A percentile compares a stretch with the other conserved stretches of the same genome.
phyloP scores from a whole-genome alignment of 2,797 vertebrate genomes.

The Cygnus olor region DNA sequence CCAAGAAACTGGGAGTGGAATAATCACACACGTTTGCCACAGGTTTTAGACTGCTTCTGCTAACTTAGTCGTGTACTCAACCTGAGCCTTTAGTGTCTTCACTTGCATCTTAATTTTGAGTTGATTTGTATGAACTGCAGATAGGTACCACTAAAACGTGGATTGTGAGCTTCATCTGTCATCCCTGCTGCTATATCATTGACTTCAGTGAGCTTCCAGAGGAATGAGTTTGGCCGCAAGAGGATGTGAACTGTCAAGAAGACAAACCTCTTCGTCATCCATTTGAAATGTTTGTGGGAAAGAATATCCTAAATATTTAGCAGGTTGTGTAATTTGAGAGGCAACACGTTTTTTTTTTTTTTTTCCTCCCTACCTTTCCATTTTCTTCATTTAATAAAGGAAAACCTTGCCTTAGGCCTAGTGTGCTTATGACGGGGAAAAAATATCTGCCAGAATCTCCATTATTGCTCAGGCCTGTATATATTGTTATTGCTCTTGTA shows the following conservation, averaged over 20 bases:
- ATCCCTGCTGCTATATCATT: neutral
- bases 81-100: neutral
- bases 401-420: constrained; percentile 48
- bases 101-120: constrained; percentile 42
- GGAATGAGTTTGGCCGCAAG: constrained; percentile 22
- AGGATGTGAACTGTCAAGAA: constrained; percentile 53
- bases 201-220: constrained; percentile 39
- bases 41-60: neutral
- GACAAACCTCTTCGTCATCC: constrained; percentile 42
- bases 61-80: neutral
- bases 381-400: constrained; percentile 62
- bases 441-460: constrained; percentile 37
- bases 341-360: neutral
- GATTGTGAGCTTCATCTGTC: neutral
- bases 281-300: constrained; percentile 53
- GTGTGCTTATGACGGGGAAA: constrained; percentile 3
- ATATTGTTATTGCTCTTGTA: constrained; percentile 21
- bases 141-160: neutral
- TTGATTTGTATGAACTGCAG: neutral
- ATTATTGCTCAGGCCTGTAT: constrained; percentile 19
- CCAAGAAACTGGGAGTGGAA: neutral
- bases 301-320: constrained; percentile 69
- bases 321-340: constrained; percentile 61
- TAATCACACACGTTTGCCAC: neutral
- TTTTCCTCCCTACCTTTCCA: constrained; percentile 21